Evolutionary conservation across 2,888 invertebrate genomes (phyloP).

Genomic region (Dione vanillae): DNA sequence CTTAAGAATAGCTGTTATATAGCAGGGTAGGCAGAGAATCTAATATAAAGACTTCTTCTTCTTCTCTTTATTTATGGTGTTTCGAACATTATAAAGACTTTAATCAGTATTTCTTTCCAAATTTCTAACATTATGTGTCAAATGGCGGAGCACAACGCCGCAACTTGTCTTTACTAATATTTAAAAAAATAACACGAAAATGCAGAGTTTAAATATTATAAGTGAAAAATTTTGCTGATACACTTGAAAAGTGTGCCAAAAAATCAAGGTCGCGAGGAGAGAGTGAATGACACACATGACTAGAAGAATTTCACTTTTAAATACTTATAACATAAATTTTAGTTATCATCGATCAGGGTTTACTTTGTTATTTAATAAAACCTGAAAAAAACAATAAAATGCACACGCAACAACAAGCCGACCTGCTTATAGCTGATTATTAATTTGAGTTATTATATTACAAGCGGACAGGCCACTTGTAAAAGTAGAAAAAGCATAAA

Average conservation of each 20-base stretch:
- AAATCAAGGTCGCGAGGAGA: slow-evolving; percentile 54
- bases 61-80: no score
- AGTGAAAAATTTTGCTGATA: slow-evolving; percentile 13
- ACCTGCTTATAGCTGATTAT: background rate
- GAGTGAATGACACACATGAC: slow-evolving; percentile 43
- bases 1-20: background rate
- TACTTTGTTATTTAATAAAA: slow-evolving; percentile 19
- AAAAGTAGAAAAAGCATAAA: background rate
- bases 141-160: background rate
- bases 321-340: background rate
- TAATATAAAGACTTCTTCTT: background rate
- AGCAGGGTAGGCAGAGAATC: background rate
- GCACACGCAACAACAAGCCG: slow-evolving; percentile 20
- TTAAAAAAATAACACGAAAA: slow-evolving; percentile 5
- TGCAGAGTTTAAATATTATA: background rate
- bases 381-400: slow-evolving; percentile 6
- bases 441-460: background rate
- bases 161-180: background rate
- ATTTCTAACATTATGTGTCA: background rate
- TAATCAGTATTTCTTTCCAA: background rate
- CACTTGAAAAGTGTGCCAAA: slow-evolving; percentile 49
- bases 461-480: background rate
- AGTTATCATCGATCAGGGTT: background rate
- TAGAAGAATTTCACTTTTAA: slow-evolving; percentile 49
- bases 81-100: background rate